phyloP scores from a whole-genome alignment of 1,140 invertebrate genomes.

The Piezodorus guildinii region DNA sequence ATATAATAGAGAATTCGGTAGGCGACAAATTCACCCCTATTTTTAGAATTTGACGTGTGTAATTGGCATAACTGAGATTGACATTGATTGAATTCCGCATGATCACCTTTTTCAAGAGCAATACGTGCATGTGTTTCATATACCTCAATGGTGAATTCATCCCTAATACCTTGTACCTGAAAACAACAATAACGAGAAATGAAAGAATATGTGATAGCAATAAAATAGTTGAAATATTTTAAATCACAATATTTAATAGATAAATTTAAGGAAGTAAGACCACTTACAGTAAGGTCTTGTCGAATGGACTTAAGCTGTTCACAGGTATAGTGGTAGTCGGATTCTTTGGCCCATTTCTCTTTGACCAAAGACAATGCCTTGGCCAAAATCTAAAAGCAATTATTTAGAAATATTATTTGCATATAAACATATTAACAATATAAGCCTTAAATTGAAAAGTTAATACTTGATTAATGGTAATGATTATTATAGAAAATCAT shows the following conservation, averaged over 20 bases:
- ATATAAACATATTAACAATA: too few relatives aligned
- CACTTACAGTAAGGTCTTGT: slow-evolving; percentile 89
- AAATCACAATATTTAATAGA: background rate
- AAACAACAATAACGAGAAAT: slow-evolving; percentile 22
- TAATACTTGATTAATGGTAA: too few relatives aligned
- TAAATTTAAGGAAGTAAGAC: background rate
- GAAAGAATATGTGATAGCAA: background rate
- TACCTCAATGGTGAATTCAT: slow-evolving; percentile 87
- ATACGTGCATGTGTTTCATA: slow-evolving; percentile 97
- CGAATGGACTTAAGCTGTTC: slow-evolving; percentile 97
- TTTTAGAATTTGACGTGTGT: slow-evolving; percentile 53
- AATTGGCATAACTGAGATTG: slow-evolving; percentile 93
- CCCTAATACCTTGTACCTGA: slow-evolving; percentile 86
- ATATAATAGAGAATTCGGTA: slow-evolving; percentile 96
- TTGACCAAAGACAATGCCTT: slow-evolving; percentile 83
- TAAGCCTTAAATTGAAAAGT: too few relatives aligned
- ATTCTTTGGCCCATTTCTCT: slow-evolving; percentile 72
- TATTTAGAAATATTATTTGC: too few relatives aligned
- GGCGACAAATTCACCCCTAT: slow-evolving; percentile 81
- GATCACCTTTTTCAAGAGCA: slow-evolving; percentile 92
- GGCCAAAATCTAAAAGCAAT: slow-evolving; percentile 49
- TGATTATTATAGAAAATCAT: too few relatives aligned
- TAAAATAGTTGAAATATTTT: background rate
- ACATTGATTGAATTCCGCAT: slow-evolving; percentile 98
- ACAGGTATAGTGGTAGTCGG: slow-evolving; percentile 92